Evolutionary conservation across 2,113 vertebrate genomes (phyloP), one percentile per base, ranked within the genome.

Genomic region (Albula glossodonta): DNA sequence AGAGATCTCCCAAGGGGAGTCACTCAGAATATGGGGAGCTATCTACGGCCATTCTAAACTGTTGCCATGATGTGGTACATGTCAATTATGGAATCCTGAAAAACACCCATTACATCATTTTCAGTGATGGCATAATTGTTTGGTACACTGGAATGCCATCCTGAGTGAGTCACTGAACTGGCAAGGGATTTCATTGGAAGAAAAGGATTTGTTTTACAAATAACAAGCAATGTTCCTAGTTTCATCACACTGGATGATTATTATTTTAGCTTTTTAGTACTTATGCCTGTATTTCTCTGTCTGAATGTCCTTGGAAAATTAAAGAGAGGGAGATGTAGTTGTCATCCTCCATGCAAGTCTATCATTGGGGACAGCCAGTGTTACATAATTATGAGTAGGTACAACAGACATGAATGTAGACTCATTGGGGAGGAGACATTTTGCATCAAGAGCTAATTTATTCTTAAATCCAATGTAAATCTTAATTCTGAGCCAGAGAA

Each of bases 121-220:
- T 93, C 91, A 93, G 90, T 92, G 92, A 93, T 80, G 91, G 90
- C 89, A 87, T 91, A 92, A 95, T 93, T 95, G 91, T 93, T 94
- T 91, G 91, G 94, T 91, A 93, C 94, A 95, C 93, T 96, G 93
- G 94, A 96, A 95, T 95, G 93, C 93, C 92, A 93, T 95, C 93
- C 92, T 87, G 91, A 84, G 87, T 95, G 94, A 96, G 83, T 96
- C 96, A 96, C 90, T 78, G 89, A 82, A 90, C 81, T 89, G 81
- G 89, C 89, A 88, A 92, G 93, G 90, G 91, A 94, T 92, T 95
- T 93, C 90, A 22, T 87, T 93, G 92, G 90, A 93, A 41, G 31
- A 95, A 94, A 92, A 87, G 49, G 78, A 85, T 56, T 12, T 56
- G 49, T 70, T 87, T 87, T 86, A 84, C 81, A 87, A 77, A 86